Evolutionary conservation across 2,113 vertebrate species (phyloP).

Genomic region (Natator depressus): DNA sequence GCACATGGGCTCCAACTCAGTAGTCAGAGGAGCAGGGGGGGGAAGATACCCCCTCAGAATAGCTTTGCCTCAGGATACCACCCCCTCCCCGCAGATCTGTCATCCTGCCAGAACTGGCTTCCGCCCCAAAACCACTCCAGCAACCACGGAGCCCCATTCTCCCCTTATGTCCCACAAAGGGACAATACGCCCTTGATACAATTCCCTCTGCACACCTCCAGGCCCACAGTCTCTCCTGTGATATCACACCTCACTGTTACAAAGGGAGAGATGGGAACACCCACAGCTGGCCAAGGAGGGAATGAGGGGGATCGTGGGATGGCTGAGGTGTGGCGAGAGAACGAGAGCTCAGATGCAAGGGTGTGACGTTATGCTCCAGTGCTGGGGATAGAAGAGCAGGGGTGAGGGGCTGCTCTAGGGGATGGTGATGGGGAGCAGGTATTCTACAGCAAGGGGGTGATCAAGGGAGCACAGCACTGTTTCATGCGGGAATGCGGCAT

Average conservation of each 20-base stretch:
- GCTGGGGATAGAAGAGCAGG: not conserved
- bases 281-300: not conserved
- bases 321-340: not conserved
- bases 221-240: not conserved
- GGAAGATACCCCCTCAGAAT: not conserved
- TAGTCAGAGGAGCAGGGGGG: slow-evolving; percentile 16
- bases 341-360: not conserved
- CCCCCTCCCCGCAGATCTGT: not conserved
- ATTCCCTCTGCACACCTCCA: not conserved
- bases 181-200: not conserved
- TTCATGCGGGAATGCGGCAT: not conserved
- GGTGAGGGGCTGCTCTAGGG: not conserved
- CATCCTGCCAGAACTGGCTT: not conserved
- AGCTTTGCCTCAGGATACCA: not conserved
- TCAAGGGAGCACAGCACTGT: not conserved
- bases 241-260: not conserved
- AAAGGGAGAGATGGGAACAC: not conserved
- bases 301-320: not conserved
- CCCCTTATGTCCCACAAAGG: not conserved
- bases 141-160: not conserved
- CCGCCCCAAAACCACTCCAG: not conserved
- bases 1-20: not conserved
- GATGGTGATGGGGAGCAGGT: not conserved
- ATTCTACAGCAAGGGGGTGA: not conserved
- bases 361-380: not conserved